Base-by-base conservation (phyloP, 2,797 vertebrate species). In the Aythya fuligula region DNA sequence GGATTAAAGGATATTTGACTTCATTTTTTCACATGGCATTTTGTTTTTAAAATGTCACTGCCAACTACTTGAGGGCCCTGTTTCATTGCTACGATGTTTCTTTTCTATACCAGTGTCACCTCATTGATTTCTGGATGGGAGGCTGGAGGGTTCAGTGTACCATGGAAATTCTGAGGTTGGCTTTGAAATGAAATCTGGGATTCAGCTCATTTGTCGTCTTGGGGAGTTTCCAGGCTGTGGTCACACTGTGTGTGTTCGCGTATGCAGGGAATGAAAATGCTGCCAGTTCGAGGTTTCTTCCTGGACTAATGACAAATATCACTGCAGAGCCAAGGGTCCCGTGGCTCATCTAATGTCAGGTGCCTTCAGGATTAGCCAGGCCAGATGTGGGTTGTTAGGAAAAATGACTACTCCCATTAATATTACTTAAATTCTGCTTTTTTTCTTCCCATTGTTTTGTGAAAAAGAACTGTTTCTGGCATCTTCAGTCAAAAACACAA, bases 161-260 rank as follows among this genome's bases (percentile, higher is more conserved):
- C 88, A 96, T 95, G 95, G 96, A 96, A 96, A 94, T 83, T 95
- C 88, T 94, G 96, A 96, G 91, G 91, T 85, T 75, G 96, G 84
- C 94, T 96, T 96, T 97, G 94, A 96, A 96, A 96, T 72, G 90
- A 77, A 95, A 97, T 95, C 93, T 95, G 84, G 96, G 91, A 96
- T 95, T 95, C 96, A 96, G 95, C 75, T 96, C 93, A 91, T 96
- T 97, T 93, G 96, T 95, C 1, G 25, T 96, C 93, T 87, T 96
- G 96, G 93, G 90, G 88, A 95, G 84, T 75, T 95, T 96, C 95
- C 95, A 96, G 96, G 86, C 96, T 97, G 96, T 93, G 95, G 96
- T 97, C 94, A 66, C 96, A 85, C 94, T 95, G 96, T 97, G 96
- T 96, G 96, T 95, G 95, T 97, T 96, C 95, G 57, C 1, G 34